Evolutionary conservation across 2,113 vertebrate species (phyloP).

Genomic region (Vanacampus margaritifer): DNA sequence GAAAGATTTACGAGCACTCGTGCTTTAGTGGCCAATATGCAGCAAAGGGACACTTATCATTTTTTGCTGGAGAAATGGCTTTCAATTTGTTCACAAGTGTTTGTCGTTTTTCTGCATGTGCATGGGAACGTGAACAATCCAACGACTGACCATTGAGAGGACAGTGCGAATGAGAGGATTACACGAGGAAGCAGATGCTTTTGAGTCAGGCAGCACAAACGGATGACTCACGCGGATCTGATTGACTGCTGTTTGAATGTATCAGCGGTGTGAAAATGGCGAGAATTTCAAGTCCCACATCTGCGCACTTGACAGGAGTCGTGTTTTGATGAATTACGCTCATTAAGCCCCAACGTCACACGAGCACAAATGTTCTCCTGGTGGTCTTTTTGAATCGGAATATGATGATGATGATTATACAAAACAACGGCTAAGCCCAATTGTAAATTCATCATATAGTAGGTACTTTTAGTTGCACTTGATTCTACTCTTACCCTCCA

Average conservation of each 20-base stretch:
- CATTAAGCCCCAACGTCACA: constrained; percentile 15
- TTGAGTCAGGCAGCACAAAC: constrained; percentile 49
- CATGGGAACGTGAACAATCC: constrained; percentile 18
- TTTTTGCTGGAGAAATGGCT: constrained; percentile 24
- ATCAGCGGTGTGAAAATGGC: constrained; percentile 37
- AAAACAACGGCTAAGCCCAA: background rate
- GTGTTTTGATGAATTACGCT: constrained; percentile 42
- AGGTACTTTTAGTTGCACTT: background rate
- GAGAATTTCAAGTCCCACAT: constrained; percentile 37
- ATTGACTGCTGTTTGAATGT: constrained; percentile 54
- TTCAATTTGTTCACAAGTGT: constrained; percentile 20
- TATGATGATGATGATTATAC: background rate
- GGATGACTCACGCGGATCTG: constrained; percentile 51
- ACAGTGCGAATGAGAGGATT: constrained; percentile 33
- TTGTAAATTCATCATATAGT: background rate
- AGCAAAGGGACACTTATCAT: constrained; percentile 11
- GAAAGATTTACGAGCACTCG: constrained; percentile 10
- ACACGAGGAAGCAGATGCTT: constrained; percentile 30
- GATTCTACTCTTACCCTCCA: background rate
- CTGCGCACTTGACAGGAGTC: constrained; percentile 40
- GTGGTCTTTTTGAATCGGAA: background rate
- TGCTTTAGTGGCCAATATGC: constrained; percentile 9
- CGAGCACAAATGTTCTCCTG: background rate
- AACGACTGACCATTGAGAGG: constrained; percentile 40
- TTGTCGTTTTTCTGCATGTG: constrained; percentile 28